These are phyloP conservation scores for Numida meleagris DNA, from an alignment of 2,113 vertebrate species.

Conservation along the genomic window DNA sequence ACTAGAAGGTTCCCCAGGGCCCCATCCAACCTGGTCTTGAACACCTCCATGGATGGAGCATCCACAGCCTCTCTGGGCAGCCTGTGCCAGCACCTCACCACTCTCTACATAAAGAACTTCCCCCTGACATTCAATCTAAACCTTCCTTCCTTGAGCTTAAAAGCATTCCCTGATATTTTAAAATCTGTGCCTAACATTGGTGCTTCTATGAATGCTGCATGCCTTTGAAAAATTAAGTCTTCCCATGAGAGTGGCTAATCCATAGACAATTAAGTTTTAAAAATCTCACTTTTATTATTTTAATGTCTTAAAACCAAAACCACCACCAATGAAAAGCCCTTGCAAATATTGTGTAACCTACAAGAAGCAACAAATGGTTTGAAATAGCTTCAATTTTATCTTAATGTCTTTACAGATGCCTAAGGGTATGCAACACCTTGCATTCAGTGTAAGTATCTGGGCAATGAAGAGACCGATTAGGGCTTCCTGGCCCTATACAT, in stretches of 20 bases:
- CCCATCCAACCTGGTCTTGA: no score
- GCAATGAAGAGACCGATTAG: neutral
- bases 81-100: no score
- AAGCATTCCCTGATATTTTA: neutral
- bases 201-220: neutral
- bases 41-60: no score
- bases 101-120: no score
- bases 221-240: neutral
- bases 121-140: no score
- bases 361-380: neutral
- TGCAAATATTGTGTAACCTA: neutral
- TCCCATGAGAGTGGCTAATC: neutral
- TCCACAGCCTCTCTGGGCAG: no score
- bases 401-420: neutral
- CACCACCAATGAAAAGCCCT: neutral
- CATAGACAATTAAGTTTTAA: neutral
- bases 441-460: neutral
- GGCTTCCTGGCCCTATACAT: neutral
- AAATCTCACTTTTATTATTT: neutral
- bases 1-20: no score
- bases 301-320: neutral
- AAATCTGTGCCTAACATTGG: neutral
- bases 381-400: neutral
- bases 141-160: no score
- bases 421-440: neutral